A percentile compares a stretch with the other conserved stretches of the same genome.
phyloP scores from a whole-genome alignment of 1,140 invertebrate genomes.

The Drosophila prosaltans region DNA sequence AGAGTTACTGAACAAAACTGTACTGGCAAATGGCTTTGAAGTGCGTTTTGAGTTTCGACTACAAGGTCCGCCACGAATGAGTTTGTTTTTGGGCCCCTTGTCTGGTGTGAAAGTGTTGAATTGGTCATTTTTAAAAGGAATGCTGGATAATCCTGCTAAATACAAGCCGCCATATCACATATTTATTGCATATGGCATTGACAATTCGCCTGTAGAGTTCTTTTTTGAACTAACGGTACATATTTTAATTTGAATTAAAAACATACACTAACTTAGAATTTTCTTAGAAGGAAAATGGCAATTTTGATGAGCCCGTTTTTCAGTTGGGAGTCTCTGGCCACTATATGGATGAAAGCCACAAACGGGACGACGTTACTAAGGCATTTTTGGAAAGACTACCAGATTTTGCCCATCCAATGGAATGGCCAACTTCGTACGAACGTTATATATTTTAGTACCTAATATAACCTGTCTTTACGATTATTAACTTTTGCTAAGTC shows the following conservation, averaged over 20 bases:
- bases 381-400: constrained; percentile 53
- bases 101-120: constrained; percentile 49
- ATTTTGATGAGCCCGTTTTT: constrained; percentile 47
- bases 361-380: constrained; percentile 39
- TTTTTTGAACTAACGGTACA: constrained; percentile 83
- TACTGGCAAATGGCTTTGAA: background rate
- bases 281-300: constrained; percentile 83
- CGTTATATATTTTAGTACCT: constrained; percentile 35
- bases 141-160: constrained; percentile 85
- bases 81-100: constrained; percentile 49
- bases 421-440: constrained; percentile 65
- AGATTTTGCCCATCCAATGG: constrained; percentile 67
- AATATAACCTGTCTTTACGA: background rate
- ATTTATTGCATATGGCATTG: constrained; percentile 86
- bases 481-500: background rate
- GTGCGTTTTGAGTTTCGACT: constrained; percentile 50
- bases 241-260: background rate
- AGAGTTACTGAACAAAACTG: constrained; percentile 49
- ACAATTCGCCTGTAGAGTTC: constrained; percentile 85
- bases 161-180: constrained; percentile 87
- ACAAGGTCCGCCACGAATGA: constrained; percentile 87
- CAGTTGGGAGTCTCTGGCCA: constrained; percentile 59
- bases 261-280: background rate
- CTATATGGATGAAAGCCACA: constrained; percentile 53
- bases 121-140: constrained; percentile 82